These are phyloP conservation scores for Arbacia lixula DNA, from an alignment of 53 echinoderm and acorn worm species.

Conservation along the genomic window DNA sequence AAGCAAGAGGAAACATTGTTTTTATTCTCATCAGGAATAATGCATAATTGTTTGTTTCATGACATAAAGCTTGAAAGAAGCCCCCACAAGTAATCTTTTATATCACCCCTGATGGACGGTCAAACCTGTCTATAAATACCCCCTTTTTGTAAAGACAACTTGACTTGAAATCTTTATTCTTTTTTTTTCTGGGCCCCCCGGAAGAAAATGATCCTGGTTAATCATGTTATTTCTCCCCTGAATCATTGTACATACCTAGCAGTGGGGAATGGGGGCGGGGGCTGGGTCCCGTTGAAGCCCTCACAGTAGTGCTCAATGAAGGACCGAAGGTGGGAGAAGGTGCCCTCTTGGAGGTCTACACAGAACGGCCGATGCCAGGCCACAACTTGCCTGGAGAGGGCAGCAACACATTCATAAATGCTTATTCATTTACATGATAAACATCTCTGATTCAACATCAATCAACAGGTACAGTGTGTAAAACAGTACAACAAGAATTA, in stretches of 20 bases:
- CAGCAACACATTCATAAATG: no score
- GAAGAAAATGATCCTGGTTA: no score
- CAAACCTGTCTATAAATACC: no score
- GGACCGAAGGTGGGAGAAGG: constrained; percentile 82
- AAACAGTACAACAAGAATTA: no score
- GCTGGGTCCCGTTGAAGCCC: constrained; percentile 82
- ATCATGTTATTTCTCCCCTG: no score
- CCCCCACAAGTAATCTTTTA: no score
- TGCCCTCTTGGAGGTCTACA: constrained; percentile 96
- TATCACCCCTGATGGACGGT: no score
- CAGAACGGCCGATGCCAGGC: constrained; percentile 99
- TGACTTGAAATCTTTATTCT: background rate
- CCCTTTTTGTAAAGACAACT: background rate
- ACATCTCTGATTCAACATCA: background rate
- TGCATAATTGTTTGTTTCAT: no score
- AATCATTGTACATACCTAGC: constrained; percentile 68
- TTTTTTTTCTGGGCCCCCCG: no score
- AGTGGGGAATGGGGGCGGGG: constrained; percentile 95
- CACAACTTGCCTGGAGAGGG: constrained; percentile 89
- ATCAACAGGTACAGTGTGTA: background rate
- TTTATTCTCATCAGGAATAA: no score
- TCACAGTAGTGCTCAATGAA: constrained; percentile 97
- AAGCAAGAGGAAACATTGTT: no score
- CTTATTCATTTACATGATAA: background rate
- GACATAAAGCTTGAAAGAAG: no score